These are phyloP conservation scores for Abrostola triplasia DNA, from an alignment of 2,888 invertebrate species.

Conservation along the genomic window DNA sequence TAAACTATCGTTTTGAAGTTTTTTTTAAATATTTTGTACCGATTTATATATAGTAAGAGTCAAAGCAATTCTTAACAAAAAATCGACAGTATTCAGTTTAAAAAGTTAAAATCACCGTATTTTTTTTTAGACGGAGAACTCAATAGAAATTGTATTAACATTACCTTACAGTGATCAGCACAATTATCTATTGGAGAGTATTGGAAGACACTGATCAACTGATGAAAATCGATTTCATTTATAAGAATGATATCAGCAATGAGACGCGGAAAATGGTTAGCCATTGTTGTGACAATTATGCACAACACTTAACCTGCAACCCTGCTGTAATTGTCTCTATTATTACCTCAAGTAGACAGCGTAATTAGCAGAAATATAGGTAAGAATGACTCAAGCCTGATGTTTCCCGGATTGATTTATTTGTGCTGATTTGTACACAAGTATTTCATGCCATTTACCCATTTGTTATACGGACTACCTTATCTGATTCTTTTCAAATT, in stretches of 20 bases:
- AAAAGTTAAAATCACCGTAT: not conserved
- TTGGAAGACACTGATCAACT: conserved; percentile 39
- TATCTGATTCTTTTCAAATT: too few relatives aligned
- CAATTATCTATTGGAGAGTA: conserved; percentile 16
- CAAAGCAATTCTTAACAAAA: not conserved
- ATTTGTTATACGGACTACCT: too few relatives aligned
- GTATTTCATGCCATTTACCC: too few relatives aligned
- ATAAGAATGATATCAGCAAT: conserved; percentile 42
- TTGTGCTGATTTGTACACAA: not conserved
- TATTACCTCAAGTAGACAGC: conserved; percentile 6
- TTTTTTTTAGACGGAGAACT: not conserved
- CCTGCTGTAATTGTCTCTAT: conserved; percentile 21
- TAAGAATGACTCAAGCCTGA: conserved; percentile 12
- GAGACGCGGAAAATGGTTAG: conserved; percentile 42
- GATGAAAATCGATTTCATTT: conserved; percentile 48
- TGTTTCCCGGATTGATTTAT: conserved; percentile 3
- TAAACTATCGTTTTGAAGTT: too few relatives aligned
- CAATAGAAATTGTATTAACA: not conserved
- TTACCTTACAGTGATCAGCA: conserved; percentile 26
- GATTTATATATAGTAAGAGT: too few relatives aligned
- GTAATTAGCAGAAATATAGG: not conserved
- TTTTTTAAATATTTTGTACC: too few relatives aligned
- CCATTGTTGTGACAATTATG: conserved; percentile 53
- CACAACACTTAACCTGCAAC: conserved; percentile 20
- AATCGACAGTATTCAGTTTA: not conserved